Base-by-base conservation (phyloP, 2,888 invertebrate genomes). In the Ctena decussata region DNA sequence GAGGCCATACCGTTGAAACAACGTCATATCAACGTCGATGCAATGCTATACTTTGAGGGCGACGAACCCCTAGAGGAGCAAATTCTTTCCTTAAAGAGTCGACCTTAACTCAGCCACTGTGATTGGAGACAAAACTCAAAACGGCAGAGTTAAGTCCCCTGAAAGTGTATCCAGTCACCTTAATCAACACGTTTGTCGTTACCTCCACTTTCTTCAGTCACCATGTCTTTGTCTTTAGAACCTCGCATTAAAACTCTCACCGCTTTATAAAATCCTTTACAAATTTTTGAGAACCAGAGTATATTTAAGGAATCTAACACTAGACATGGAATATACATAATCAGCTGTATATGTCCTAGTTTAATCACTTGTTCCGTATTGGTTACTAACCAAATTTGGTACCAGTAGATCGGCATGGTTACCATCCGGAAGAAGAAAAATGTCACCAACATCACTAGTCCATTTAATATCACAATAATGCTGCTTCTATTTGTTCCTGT, bases 241-340 rank as follows among this genome's bases (percentile, higher is more conserved):
- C 41, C 15, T 15, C 41, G 41, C 15, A 11, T 41, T 0, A 86
- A 41, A 21, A 57, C 35, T 46, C 41, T 87, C 30, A 93, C 71
- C 1, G 94, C 92, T 89, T 93, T 94, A 30, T 82, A 74, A 39
- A 92, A 93, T 21, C 95, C 95, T 70, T 84, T 84, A 53, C 86
- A 92, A 85, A 95, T 94, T 85, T 93, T 94, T 81, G 91, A 92
- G 87, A 95, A 95, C 95, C 95, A 95, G 78, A 90, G 93, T 53
- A 94, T 78, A 90, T 95, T 95, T 37, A 95, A 93, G 39, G 90
- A 80, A 87, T 95, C 95, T 15, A 95, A 88, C 41, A 95, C 89
- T 53, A 93, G 74, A 85, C 95, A 95, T 8, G 95, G 92, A 18
- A 93, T 85, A 41, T 95, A 90, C 78, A 95, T 91, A n/a, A 95